These are phyloP conservation scores for Monochamus alternatus DNA, from an alignment of 2,888 invertebrate genomes.

Conservation along the genomic window DNA sequence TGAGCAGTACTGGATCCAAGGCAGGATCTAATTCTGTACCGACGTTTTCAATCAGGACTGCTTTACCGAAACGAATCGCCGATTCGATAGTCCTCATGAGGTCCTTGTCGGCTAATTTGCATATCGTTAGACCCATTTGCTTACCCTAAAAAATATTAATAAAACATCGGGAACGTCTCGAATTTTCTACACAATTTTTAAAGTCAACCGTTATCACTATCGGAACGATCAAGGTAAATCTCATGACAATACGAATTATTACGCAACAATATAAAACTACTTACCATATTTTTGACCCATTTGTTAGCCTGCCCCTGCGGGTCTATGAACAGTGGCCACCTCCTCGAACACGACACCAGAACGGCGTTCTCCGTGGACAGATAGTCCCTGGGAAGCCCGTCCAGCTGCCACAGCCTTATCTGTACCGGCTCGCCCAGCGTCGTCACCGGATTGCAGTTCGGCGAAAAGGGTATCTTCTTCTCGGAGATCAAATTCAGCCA, in stretches of 20 bases:
- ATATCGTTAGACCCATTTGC: constrained; percentile 78
- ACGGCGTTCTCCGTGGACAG: constrained; percentile 93
- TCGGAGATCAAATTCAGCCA: constrained; percentile 75
- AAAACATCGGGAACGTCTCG: too few relatives aligned
- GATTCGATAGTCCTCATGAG: constrained; percentile 80
- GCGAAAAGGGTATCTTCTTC: constrained; percentile 77
- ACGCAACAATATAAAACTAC: neutral
- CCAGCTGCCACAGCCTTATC: constrained; percentile 88
- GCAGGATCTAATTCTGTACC: constrained; percentile 89
- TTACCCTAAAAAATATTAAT: constrained; percentile 74
- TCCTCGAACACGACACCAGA: constrained; percentile 84
- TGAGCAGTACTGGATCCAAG: constrained; percentile 85
- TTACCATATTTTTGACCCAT: constrained; percentile 92
- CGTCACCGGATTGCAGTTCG: constrained; percentile 78
- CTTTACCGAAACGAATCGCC: constrained; percentile 82
- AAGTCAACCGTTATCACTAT: too few relatives aligned
- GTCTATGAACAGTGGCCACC: constrained; percentile 94
- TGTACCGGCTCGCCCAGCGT: constrained; percentile 82
- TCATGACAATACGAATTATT: too few relatives aligned
- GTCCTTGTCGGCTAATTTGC: constrained; percentile 83
- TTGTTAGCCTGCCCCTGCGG: constrained; percentile 95
- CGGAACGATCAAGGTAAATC: too few relatives aligned
- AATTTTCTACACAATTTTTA: too few relatives aligned
- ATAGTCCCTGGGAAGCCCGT: constrained; percentile 87
- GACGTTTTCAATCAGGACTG: constrained; percentile 88